A percentile compares a stretch with the other conserved stretches of the same genome.
Evolutionary conservation across 2,113 vertebrate species (phyloP).

Genomic region (Zapornia atra): DNA sequence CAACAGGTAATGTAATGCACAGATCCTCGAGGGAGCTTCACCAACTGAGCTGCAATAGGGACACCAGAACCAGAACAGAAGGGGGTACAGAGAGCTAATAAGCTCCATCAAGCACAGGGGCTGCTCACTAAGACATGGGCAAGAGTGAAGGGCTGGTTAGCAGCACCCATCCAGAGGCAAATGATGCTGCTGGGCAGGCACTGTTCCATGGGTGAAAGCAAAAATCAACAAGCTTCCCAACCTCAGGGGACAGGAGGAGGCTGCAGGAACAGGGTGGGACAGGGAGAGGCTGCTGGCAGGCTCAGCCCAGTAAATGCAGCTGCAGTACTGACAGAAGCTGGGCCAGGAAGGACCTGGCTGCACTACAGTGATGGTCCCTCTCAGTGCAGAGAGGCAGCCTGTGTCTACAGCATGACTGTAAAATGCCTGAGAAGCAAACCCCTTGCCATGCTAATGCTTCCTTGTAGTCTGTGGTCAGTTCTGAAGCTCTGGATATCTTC

Average conservation of each 20-base stretch:
- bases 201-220: background rate
- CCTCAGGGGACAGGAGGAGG: background rate
- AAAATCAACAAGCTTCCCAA: background rate
- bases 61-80: background rate
- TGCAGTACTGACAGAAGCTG: background rate
- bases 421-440: slow-evolving; percentile 25
- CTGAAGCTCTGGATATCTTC: slow-evolving; percentile 46
- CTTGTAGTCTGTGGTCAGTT: background rate
- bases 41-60: background rate
- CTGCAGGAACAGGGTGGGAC: background rate
- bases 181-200: background rate
- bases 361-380: background rate
- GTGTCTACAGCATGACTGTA: background rate
- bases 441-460: slow-evolving; percentile 1
- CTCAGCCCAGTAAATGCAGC: background rate
- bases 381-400: background rate
- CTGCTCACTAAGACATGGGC: background rate
- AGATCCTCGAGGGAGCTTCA: background rate
- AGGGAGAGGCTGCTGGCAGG: background rate
- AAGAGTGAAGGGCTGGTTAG: background rate
- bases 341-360: background rate
- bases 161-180: accelerated
- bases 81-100: background rate
- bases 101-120: background rate
- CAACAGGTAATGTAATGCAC: background rate